These are phyloP conservation scores for Philereme vetulata DNA, from an alignment of 2,888 invertebrate genomes.

Conservation along the genomic window DNA sequence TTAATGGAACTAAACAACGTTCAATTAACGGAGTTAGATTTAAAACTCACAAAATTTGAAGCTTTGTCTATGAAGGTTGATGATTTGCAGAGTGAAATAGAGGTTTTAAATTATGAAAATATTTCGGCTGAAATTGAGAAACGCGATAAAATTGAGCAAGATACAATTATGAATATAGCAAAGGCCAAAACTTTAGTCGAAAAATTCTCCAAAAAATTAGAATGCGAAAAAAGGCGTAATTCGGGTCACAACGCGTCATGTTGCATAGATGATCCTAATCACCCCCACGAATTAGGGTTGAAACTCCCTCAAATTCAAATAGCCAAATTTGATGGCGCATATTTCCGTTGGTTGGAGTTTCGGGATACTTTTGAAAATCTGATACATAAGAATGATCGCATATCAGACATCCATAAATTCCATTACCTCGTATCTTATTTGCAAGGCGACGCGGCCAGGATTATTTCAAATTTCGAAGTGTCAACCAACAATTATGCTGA, in stretches of 20 bases:
- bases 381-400: slow-evolving; percentile 22
- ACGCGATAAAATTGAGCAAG: slow-evolving; percentile 25
- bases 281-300: slow-evolving; percentile 1
- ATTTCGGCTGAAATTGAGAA: slow-evolving; percentile 18
- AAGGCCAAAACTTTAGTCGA: slow-evolving; percentile 13
- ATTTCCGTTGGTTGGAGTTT: too few relatives aligned
- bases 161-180: slow-evolving; percentile 10
- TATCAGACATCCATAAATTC: slow-evolving; percentile 33
- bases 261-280: slow-evolving; percentile 6
- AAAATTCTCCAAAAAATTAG: slow-evolving; percentile 1
- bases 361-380: slow-evolving; percentile 12
- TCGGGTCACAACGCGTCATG: slow-evolving; percentile 1
- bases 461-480: slow-evolving; percentile 38
- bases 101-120: slow-evolving; percentile 16
- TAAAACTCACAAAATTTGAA: slow-evolving; percentile 16
- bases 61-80: slow-evolving; percentile 21
- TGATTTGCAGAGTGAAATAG: slow-evolving; percentile 26
- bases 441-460: slow-evolving; percentile 35
- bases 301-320: slow-evolving; percentile 21
- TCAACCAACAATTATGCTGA: slow-evolving; percentile 31
- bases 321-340: slow-evolving; percentile 34
- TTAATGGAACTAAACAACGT: neutral
- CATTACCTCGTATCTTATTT: slow-evolving; percentile 40
- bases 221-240: slow-evolving; percentile 8
- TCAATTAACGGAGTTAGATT: slow-evolving; percentile 11